Percentiles rank a stretch among this genome's conserved stretches.
phyloP scores from a whole-genome alignment of 1,140 invertebrate species.

The Paracyclopina nana region DNA sequence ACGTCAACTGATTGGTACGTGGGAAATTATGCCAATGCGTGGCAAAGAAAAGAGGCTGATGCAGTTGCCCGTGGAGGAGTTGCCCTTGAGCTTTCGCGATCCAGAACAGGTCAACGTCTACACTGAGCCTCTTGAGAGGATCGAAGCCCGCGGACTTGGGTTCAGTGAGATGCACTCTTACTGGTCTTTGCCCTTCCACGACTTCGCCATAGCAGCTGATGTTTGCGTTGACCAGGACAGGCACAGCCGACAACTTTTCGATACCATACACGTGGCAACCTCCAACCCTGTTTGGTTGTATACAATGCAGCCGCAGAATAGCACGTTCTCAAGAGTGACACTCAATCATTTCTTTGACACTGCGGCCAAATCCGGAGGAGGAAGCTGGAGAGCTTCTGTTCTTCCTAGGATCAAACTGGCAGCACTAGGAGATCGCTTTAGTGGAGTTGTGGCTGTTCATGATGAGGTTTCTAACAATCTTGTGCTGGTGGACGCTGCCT shows the following conservation, averaged over 20 bases:
- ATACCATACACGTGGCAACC: slow-evolving; percentile 17
- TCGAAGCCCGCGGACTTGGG: slow-evolving; percentile 20
- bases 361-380: not conserved
- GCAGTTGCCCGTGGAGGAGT: not conserved
- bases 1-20: not conserved
- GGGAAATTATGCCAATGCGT: not conserved
- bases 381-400: no score
- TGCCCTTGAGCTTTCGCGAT: not conserved
- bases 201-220: slow-evolving; percentile 31
- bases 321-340: not conserved
- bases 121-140: not conserved
- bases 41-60: not conserved
- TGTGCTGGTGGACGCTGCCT: not conserved
- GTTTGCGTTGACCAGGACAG: slow-evolving; percentile 29
- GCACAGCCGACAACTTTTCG: slow-evolving; percentile 16
- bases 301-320: not conserved
- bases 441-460: slow-evolving; percentile 25
- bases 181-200: slow-evolving; percentile 35
- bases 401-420: slow-evolving; percentile 20
- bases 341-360: slow-evolving; percentile 10
- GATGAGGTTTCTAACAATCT: slow-evolving; percentile 21
- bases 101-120: not conserved
- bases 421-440: slow-evolving; percentile 23
- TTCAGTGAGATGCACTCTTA: slow-evolving; percentile 37
- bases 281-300: slow-evolving; percentile 16